phyloP scores from a whole-genome alignment of 2,797 vertebrate genomes.

The Neomorphus geoffroyi region DNA sequence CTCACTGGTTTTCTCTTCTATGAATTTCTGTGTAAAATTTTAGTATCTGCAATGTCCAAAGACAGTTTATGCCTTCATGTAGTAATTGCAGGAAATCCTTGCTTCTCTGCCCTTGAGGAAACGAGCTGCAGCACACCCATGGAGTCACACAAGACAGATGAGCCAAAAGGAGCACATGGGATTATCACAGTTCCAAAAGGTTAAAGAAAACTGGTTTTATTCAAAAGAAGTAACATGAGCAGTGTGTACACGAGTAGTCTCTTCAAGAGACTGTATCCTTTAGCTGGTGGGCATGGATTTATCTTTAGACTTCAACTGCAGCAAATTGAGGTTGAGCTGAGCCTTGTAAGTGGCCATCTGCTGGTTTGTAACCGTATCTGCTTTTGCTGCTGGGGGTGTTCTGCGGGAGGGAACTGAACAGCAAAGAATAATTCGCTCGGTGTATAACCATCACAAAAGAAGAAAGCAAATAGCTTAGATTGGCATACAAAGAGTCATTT shows the following conservation, averaged over 20 bases:
- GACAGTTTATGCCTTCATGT: neutral
- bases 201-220: neutral
- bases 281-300: neutral
- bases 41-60: neutral
- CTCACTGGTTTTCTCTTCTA: neutral
- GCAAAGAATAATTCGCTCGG: neutral
- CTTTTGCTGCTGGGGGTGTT: neutral
- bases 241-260: neutral
- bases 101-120: neutral
- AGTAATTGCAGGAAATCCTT: neutral
- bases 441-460: neutral
- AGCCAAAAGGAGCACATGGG: neutral
- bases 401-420: neutral
- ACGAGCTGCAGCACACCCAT: neutral
- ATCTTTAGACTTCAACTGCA: neutral
- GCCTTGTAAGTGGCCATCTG: constrained; percentile 18
- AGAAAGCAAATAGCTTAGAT: constrained; percentile 33
- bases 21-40: neutral
- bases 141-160: neutral
- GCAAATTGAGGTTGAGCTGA: neutral
- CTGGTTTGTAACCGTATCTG: constrained; percentile 8
- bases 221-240: neutral
- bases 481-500: constrained; percentile 49
- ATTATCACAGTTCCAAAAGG: neutral
- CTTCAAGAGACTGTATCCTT: neutral